Evolutionary conservation across 2,113 vertebrate genomes (phyloP).

Genomic region (Regulus satrapa): DNA sequence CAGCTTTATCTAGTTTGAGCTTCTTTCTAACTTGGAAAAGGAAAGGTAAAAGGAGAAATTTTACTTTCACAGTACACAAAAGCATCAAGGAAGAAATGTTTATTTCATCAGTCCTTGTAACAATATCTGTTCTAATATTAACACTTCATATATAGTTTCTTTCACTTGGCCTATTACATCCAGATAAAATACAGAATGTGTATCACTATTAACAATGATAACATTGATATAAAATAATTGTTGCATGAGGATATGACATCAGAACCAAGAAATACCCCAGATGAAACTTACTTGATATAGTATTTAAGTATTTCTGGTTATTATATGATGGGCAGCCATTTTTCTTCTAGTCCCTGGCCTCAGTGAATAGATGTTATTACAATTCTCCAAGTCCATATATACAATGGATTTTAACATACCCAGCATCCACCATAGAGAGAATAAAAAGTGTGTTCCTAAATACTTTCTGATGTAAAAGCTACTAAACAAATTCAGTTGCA

Average conservation of each 20-base stretch:
- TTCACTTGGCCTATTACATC: not conserved
- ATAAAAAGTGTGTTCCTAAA: not conserved
- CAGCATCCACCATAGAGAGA: not conserved
- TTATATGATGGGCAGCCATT: not conserved
- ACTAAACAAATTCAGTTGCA: not conserved
- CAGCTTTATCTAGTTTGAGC: not conserved
- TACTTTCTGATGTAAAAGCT: not conserved
- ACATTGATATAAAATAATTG: not conserved
- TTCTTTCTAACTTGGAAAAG: not conserved
- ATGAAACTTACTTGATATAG: not conserved
- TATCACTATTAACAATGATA: not conserved
- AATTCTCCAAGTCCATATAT: not conserved
- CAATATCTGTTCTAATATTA: not conserved
- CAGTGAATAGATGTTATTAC: not conserved
- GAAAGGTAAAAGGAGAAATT: not conserved
- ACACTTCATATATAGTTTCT: not conserved
- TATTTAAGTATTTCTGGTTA: not conserved
- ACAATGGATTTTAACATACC: not conserved
- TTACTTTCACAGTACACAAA: not conserved
- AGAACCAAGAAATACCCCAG: not conserved
- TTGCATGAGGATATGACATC: not conserved
- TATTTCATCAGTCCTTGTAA: not conserved
- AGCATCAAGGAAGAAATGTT: not conserved
- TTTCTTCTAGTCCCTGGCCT: not conserved
- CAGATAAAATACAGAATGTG: not conserved